Base-by-base conservation (phyloP, 92 coral and sea anemone species). In the Parazoanthus atlanticus region DNA sequence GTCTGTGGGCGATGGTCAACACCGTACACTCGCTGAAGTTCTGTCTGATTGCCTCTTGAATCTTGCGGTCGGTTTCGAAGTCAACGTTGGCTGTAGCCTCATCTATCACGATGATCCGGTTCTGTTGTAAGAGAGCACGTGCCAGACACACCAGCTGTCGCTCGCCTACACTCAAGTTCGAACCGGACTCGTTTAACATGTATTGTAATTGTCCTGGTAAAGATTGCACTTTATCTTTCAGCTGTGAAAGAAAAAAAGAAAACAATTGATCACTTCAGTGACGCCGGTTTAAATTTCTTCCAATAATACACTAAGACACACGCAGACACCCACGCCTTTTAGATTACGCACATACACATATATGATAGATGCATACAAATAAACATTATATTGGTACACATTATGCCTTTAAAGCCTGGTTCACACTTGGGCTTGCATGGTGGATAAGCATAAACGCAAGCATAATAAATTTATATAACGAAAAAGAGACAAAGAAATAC, bases 61-160 rank as follows among this genome's bases (percentile, higher is more conserved):
- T 81, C 52, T 34, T 81, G 30, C 75, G 85, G 74, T 81, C 85
- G 10, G 85, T 81, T 81, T 81, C 74, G 32, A 61, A 81, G 75
- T 81, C 85, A 13, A 81, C 85, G 85, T 81, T 81, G 52, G 85
- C 85, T 32, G 85, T 81, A 2, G 85, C 85, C 21, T 81, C 85
- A 25, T 81, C 85, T 5, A 81, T 81, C 31, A 81, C 85, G 15
- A 81, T 81, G 40, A 81, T 61, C 26, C 54, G 30, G 85, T 81
- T 81, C 31, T 81, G 40, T 23, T 81, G 85, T 21, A 81, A 34
- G 13, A 81, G 72, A n/a, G 85, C 75, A 16, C 85, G 74, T 13
- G 85, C 85, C 85, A 81, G 67, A 34, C 85, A 81, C 23, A 81
- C 74, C 47, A 81, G 52, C 72, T 81, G 85, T 1, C 85, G 43